Evolutionary conservation across 2,888 invertebrate species (phyloP), one percentile per base, ranked within the genome.

Genomic region (Caenorhabditis uteleia): DNA sequence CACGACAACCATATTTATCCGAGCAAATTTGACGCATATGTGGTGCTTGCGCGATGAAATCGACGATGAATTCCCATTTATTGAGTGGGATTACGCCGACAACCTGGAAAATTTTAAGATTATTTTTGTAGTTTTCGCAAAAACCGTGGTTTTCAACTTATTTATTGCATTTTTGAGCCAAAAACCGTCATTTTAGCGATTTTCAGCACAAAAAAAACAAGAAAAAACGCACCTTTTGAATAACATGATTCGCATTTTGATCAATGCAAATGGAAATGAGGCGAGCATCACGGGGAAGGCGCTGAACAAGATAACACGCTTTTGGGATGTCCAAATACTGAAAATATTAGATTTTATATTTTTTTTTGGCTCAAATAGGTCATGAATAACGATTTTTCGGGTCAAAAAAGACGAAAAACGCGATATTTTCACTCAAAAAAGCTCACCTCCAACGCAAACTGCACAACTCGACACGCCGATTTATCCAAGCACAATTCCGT

Each of bases 241-340:
- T 58, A 40, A 79, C 77, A 49, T 79, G 78, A 44, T 76, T 77
- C 23, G 76, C 79, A 45, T 78, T 78, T 54, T 75, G 77, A 33
- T 80, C 77, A 23, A 68, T 53, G 20, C 72, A 66, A 16, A 78
- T 65, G 2, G 56, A 50, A 20, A 73, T 65, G 6, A 69, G 56
- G 45, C 73, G 70, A 18, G 43, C 27, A 8, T 64, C 56, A 12
- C 53, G 48, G 12, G 62, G 62, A 20, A 62, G 38, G 1, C 38
- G 10, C 43, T 53, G 59, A 38, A 59, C 53, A 1, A 59, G 38
- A 10, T 18, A 8, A 16, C 44, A 53, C 1, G 59, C 53, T 2
- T 43, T 23, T 6, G 29, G 21, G 18, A 40, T 18, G 12, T 53
- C 54, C 6, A 61, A 25, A 20, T 49, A 27, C 29, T 44, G 44